Base-by-base conservation (phyloP, 2,888 invertebrate species). In the Cosmia pyralina region DNA sequence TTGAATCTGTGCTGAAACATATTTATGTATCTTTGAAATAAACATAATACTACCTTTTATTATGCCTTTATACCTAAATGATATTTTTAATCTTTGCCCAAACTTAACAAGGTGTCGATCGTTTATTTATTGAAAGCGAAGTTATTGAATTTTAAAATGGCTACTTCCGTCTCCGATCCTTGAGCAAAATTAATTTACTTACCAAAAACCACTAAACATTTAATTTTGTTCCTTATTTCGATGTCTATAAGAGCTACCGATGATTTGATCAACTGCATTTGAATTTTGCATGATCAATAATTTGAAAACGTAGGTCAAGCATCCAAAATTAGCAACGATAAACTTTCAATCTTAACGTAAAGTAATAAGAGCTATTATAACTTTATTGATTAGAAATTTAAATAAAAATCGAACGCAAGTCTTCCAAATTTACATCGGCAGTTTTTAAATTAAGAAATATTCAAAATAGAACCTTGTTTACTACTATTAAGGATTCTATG, bases 141-240 rank as follows among this genome's bases (percentile, higher is more conserved):
- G 85, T 91, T 94, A 94, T 93, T 93, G 93, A 93, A 93, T 92
- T 92, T 91, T 91, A 92, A 93, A 92, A 89, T 88, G 87, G 84
- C 90, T 91, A 88, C 92, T 92, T 91, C 89, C 88, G 88, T 83
- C 81, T 78, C 78, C 78, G 82, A 79, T 69, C 72, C 66, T 19
- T 48, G 17, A 60, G 69, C 72, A 75, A 77, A 52, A 52, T 72
- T 59, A 67, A 55, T 65, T 67, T 68, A 4, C 44, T 10, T 11
- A 5, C 4, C 7, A 13, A 69, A 50, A 22, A 46, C 1, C 10
- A 34, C 8, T 15, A 44, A 17, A 0, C 22, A 19, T 11, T 38
- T 2, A 13, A 79, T 73, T 79, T 62, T 74, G 11, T 62, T 75
- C 64, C 59, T 69, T 85, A 65, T 11, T 0, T 2, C 11, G 1